A percentile compares a stretch with the other conserved stretches of the same genome.
phyloP scores from a whole-genome alignment of 2,888 invertebrate genomes.

The Ctena decussata region DNA sequence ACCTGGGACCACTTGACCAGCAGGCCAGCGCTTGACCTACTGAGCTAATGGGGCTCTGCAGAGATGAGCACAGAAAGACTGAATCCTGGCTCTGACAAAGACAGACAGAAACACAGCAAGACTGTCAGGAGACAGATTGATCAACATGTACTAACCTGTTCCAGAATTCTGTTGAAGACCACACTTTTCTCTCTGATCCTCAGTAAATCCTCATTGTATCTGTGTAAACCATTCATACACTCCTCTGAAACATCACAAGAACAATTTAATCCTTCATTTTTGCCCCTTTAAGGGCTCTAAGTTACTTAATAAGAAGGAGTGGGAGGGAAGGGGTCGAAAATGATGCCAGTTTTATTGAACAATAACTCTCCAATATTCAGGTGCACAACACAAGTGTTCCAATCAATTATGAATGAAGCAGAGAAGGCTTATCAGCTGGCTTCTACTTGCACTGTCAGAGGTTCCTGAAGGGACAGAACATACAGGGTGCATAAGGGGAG shows the following conservation, averaged over 20 bases:
- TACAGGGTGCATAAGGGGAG: background rate
- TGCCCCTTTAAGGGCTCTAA: background rate
- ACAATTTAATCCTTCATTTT: background rate
- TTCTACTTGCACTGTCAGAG: background rate
- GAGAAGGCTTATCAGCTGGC: background rate
- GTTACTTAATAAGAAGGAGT: background rate
- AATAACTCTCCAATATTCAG: background rate
- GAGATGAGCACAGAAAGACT: no score
- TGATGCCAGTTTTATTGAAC: constrained; percentile 11
- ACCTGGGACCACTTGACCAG: no score
- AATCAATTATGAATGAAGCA: background rate
- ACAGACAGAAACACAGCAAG: no score
- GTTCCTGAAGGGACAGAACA: background rate
- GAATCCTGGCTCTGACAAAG: no score
- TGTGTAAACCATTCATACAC: constrained; percentile 40
- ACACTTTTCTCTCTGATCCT: constrained; percentile 60
- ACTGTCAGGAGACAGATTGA: no score
- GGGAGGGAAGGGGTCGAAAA: background rate
- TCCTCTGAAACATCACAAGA: constrained; percentile 40
- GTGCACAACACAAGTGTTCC: background rate
- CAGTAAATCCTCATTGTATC: constrained; percentile 48
- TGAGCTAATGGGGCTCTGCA: no score
- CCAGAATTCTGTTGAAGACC: constrained; percentile 57
- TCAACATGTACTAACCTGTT: constrained; percentile 63
- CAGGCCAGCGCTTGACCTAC: no score